A percentile compares a stretch with the other conserved stretches of the same genome.
Evolutionary conservation across 2,888 invertebrate species (phyloP).

Genomic region (Mythimna vitellina): DNA sequence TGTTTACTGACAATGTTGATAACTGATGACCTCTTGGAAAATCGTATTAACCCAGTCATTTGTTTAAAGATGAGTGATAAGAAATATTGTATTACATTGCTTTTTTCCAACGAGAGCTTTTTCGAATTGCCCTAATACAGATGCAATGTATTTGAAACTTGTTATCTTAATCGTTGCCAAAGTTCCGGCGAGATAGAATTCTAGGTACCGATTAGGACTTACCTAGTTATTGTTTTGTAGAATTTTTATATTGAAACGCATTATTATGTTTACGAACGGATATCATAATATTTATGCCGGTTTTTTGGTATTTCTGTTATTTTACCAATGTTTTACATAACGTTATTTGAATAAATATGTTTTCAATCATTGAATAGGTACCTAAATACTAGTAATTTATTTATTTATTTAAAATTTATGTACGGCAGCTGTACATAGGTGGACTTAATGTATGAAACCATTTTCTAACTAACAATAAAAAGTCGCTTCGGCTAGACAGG

Average conservation of each 20-base stretch:
- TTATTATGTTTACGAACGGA: conserved; percentile 16
- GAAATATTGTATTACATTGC: conserved; percentile 10
- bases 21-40: conserved; percentile 53
- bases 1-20: conserved; percentile 25
- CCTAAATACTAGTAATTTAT: not conserved
- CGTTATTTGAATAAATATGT: not conserved
- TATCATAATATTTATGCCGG: conserved; percentile 37
- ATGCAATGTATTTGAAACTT: conserved; percentile 11
- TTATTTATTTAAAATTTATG: too few species aligned
- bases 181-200: not conserved
- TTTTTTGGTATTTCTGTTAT: conserved; percentile 26
- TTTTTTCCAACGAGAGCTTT: not conserved
- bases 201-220: conserved; percentile 13
- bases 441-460: too few species aligned
- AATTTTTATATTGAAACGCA: conserved; percentile 15
- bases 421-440: too few species aligned
- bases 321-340: conserved; percentile 12
- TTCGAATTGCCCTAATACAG: not conserved
- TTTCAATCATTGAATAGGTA: not conserved
- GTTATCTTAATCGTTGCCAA: not conserved
- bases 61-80: not conserved
- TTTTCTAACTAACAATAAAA: too few species aligned
- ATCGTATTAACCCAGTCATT: conserved; percentile 13
- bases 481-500: too few species aligned
- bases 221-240: conserved; percentile 22